phyloP scores from a whole-genome alignment of 64 coral and sea anemone species.

The Dendrophyllia cribrosa region DNA sequence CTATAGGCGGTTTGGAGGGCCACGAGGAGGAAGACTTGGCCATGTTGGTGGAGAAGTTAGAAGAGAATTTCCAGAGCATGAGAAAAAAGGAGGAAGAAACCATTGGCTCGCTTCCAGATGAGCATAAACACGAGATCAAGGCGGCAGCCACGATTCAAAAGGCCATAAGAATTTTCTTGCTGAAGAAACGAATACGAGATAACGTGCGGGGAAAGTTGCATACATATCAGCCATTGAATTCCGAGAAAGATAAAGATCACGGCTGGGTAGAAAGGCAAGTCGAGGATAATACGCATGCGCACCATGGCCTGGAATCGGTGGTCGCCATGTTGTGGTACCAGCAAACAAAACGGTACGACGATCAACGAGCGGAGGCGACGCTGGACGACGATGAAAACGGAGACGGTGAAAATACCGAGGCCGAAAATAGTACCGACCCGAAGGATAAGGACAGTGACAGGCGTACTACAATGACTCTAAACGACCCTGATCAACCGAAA shows the following conservation, averaged over 20 bases:
- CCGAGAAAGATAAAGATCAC: constrained; percentile 69
- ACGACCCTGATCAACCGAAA: constrained; percentile 10
- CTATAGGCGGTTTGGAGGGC: constrained; percentile 93
- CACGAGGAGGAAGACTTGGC: constrained; percentile 85
- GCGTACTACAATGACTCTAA: not conserved
- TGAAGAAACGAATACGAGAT: constrained; percentile 73
- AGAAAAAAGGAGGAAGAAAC: constrained; percentile 73
- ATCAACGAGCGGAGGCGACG: constrained; percentile 60
- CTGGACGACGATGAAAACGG: constrained; percentile 24
- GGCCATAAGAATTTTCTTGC: constrained; percentile 80
- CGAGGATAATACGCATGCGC: constrained; percentile 32
- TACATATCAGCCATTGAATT: constrained; percentile 74
- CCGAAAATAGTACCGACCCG: constrained; percentile 15
- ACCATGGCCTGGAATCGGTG: constrained; percentile 70
- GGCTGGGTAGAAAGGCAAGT: constrained; percentile 83
- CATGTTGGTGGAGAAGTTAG: constrained; percentile 69
- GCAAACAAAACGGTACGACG: constrained; percentile 68
- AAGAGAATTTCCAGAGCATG: constrained; percentile 71
- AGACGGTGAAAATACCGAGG: not conserved
- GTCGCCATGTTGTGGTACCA: constrained; percentile 93
- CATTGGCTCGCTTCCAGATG: constrained; percentile 47
- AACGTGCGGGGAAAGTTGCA: constrained; percentile 74
- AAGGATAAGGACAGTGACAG: not conserved
- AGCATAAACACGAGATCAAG: constrained; percentile 48
- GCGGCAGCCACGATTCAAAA: constrained; percentile 80